Evolutionary conservation across 2,888 invertebrate species (phyloP), one percentile per base, ranked within the genome.

Genomic region (Leucoptera coffeella): DNA sequence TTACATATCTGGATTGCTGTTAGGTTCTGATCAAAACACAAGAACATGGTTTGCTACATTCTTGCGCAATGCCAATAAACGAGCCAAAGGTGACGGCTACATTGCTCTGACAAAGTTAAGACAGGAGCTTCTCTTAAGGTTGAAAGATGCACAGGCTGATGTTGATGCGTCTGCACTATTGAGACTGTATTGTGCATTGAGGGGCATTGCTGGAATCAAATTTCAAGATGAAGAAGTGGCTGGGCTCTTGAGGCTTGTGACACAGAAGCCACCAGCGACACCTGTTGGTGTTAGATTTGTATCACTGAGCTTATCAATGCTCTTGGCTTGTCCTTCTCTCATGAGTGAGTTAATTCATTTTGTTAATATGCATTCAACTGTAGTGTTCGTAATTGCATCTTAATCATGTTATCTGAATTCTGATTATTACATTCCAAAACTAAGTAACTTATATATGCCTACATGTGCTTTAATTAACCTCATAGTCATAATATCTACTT

Each of bases 21-120:
- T 96, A 23, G 93, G 95, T 10, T 90, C 86, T 43, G 94, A 95
- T 56, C 87, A 88, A 47, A 81, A 83, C 35, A 83, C 90, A 3
- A 75, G 94, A 42, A 85, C 84, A 28, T 96, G 95, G 95, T 92
- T 95, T 54, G 90, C 92, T 2, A 77, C 87, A 43, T 95, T 91
- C 46, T 80, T 95, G 24, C 78, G 93, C 30, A 87, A 85, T 38
- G 85, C 88, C 0, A 90, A 91, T 43, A 88, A 88, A 54, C 49
- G 69, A 28, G 75, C 85, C 12, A 88, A 87, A 53, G 82, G 85
- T 11, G 87, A 88, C 45, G 79, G 80, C 0, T 78, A 80, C 41
- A 74, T 75, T 4, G 82, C 85, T 11, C 44, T 69, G 14, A 54
- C 56, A 20, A 64, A 88, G 38, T 77, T 93, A 29, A 73, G 94